These are phyloP conservation scores for Orchesellides sinensis DNA, from an alignment of 2,888 invertebrate genomes.

Conservation along the genomic window DNA sequence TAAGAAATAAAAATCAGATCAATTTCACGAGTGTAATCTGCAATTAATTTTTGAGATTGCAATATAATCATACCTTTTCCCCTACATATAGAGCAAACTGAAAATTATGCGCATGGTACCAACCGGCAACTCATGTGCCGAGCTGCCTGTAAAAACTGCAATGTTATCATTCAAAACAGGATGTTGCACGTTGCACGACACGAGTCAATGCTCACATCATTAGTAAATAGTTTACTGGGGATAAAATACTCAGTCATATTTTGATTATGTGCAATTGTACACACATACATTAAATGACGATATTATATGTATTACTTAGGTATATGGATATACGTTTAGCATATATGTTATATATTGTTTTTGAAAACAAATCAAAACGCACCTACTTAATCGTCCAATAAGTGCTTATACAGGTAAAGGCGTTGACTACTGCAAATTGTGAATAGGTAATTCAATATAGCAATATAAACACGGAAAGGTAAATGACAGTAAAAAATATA, in stretches of 20 bases:
- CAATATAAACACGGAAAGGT: conserved; percentile 27
- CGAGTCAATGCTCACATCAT: conserved; percentile 5
- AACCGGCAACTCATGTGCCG: not conserved
- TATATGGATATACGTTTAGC: too few species aligned
- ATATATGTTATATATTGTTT: too few species aligned
- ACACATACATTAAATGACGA: too few species aligned
- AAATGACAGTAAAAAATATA: not conserved
- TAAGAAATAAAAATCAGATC: not conserved
- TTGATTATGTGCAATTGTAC: too few species aligned
- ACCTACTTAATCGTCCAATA: not conserved
- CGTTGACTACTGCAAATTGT: not conserved
- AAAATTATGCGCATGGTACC: too few species aligned
- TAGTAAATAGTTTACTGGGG: not conserved
- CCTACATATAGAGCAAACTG: too few species aligned
- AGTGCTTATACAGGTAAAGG: not conserved
- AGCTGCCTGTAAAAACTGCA: not conserved
- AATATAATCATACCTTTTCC: too few species aligned
- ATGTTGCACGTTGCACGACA: conserved; percentile 7
- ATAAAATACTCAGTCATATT: too few species aligned
- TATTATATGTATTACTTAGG: too few species aligned
- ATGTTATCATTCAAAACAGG: conserved; percentile 20
- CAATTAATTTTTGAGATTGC: not conserved
- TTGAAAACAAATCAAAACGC: too few species aligned
- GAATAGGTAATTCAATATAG: not conserved
- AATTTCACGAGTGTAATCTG: not conserved